These are phyloP conservation scores for Lasioglossum pauxillum DNA, from an alignment of 2,888 invertebrate species.

Conservation along the genomic window DNA sequence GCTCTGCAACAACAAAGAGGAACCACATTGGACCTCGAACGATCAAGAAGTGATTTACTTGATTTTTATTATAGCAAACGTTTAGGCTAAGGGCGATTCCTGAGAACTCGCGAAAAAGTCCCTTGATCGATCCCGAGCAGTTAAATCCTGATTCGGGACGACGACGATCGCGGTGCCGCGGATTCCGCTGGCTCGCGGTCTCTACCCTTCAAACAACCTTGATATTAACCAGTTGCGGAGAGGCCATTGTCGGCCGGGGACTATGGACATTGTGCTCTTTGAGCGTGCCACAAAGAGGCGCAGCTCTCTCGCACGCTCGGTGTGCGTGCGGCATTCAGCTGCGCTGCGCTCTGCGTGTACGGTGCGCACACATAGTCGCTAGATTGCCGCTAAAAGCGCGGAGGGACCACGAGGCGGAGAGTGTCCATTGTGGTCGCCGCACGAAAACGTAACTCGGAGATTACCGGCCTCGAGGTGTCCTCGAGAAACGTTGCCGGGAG, in stretches of 20 bases:
- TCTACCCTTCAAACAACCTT: slow-evolving; percentile 80
- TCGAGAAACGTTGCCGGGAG: neutral
- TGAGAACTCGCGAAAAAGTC: neutral
- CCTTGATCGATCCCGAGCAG: neutral
- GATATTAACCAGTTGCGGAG: slow-evolving; percentile 81
- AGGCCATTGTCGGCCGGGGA: slow-evolving; percentile 77
- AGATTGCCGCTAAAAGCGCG: slow-evolving; percentile 76
- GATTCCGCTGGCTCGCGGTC: slow-evolving; percentile 49
- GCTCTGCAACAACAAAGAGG: no score
- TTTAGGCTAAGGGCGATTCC: no score
- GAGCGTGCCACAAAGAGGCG: slow-evolving; percentile 75
- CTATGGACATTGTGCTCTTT: slow-evolving; percentile 82
- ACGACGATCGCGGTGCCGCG: slow-evolving; percentile 38
- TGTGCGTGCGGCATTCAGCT: slow-evolving; percentile 73
- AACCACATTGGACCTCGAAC: no score
- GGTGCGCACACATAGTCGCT: slow-evolving; percentile 64
- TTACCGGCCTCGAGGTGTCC: slow-evolving; percentile 44
- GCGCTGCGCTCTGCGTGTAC: slow-evolving; percentile 12
- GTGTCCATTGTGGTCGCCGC: slow-evolving; percentile 68
- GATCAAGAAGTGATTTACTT: no score
- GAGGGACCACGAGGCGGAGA: slow-evolving; percentile 61
- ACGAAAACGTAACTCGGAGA: slow-evolving; percentile 61
- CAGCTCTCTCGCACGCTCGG: slow-evolving; percentile 67
- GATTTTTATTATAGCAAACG: no score
- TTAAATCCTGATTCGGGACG: neutral